phyloP scores from a whole-genome alignment of 2,888 invertebrate species.

The Drosophila anomalata region DNA sequence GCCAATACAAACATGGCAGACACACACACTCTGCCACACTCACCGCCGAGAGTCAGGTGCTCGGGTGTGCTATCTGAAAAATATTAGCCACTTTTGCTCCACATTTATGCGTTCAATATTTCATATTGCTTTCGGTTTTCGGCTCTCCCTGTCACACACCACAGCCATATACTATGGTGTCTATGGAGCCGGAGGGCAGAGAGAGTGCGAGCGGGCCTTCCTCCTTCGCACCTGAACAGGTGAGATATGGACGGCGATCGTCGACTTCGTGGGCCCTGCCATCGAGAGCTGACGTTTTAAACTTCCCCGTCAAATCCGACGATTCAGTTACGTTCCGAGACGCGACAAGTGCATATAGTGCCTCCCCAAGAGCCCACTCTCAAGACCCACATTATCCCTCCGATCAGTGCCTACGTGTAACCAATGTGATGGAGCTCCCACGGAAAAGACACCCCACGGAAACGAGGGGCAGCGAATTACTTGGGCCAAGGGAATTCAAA shows the following conservation, averaged over 20 bases:
- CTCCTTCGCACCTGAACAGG: constrained; percentile 47
- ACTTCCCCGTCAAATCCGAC: constrained; percentile 80
- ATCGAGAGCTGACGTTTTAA: constrained; percentile 78
- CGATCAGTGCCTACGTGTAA: constrained; percentile 29
- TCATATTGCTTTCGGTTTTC: constrained; percentile 63
- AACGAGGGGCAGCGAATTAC: constrained; percentile 81
- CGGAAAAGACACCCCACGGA: constrained; percentile 1
- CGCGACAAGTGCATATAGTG: constrained; percentile 83
- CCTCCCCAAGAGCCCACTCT: constrained; percentile 27
- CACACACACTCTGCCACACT: constrained; percentile 11
- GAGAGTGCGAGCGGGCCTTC: constrained; percentile 23
- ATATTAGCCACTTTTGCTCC: constrained; percentile 68
- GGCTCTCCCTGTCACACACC: constrained; percentile 19
- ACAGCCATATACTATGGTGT: constrained; percentile 10
- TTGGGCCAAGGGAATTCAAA: constrained; percentile 84
- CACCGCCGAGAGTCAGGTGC: constrained; percentile 1
- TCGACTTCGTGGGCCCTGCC: constrained; percentile 51
- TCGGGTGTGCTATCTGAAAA: constrained; percentile 54
- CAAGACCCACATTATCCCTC: not conserved
- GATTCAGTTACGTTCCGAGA: constrained; percentile 82
- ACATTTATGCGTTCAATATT: constrained; percentile 73
- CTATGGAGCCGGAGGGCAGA: constrained; percentile 2
- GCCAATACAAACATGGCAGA: constrained; percentile 62
- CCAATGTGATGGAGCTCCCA: not conserved
- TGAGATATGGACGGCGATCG: constrained; percentile 33